Evolutionary conservation across 1,140 invertebrate species (phyloP), one percentile per base, ranked within the genome.

Genomic region (Latrodectus geometricus): DNA sequence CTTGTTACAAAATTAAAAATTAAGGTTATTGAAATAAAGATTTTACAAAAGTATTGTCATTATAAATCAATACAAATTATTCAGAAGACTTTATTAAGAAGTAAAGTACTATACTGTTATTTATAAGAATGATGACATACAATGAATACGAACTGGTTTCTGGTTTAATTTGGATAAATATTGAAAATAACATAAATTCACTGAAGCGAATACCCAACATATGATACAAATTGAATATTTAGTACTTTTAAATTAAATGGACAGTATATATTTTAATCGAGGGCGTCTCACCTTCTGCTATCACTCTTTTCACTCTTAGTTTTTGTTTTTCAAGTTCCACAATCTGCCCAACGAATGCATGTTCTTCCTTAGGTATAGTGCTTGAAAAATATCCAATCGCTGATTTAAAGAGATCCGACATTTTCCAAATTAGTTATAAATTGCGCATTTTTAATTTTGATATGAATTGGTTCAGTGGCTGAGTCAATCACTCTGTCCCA

Each of bases 261-360:
- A 65, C 12, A 17, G 35, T 17, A 77, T 35, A 65, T 20, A 79
- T 49, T 50, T 77, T 21, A 68, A 49, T 23, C 65, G 83, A 86
- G 87, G 80, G 80, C 83, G 85, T 87, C 72, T 77, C 92, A 98
- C 97, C 97, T 95, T 98, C 97, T 75, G 97, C 97, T 88, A 98
- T 96, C 89, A 98, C 94, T 92, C 94, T 95, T 91, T 95, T 97
- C 73, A 98, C 95, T 91, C 95, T 93, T 84, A 98, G 92, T 93
- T 96, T 97, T 90, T 96, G 95, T 90, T 95, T 95, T 88, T 95
- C 96, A 89, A 98, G 94, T 92, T 98, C 96, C 73, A 98, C 93
- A 89, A 94, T 93, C 92, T 97, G 96, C 54, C 97, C 97, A 86
- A 98, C 95, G 92, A 97, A 97, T 72, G 96, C 96, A 92, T 97